Evolutionary conservation across 2,888 invertebrate genomes (phyloP), one percentile per base, ranked within the genome.

Genomic region (Macrosiphum euphorbiae): DNA sequence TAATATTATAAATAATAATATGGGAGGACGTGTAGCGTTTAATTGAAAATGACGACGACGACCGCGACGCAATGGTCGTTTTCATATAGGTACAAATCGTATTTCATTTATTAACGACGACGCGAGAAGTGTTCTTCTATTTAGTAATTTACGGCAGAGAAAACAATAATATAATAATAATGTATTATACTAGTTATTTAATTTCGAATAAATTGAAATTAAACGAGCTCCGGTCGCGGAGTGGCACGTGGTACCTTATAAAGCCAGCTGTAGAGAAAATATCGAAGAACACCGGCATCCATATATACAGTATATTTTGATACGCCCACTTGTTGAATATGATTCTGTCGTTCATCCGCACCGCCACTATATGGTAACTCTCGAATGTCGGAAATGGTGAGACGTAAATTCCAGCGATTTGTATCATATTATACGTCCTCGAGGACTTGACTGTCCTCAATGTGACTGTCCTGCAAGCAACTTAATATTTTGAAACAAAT

Each of bases 31-130:
- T 44, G 55, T 35, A 20, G 61, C 61, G 61, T 87, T 92, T 58
- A 92, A 92, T 92, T 87, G 92, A 87, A 92, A 87, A 92, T 16
- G 92, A 85, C 58, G 85, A 85, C 85, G 44, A 13, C 44, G 89
- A 11, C 44, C 61, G 44, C 13, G 35, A 78, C 26, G 41, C 7
- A 5, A n/a, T 28, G 44, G 87, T 86, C 52, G 91, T 91, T 85
- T 58, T 35, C 24, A 7, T 35, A 35, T 26, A 41, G 35, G 5
- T 20, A 67, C 67, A n/a, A 35, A 61, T 86, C 91, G 86, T 92
- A 92, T 61, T 86, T 92, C 86, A 92, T 92, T 92, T 92, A 61
- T 87, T 92, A 61, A 87, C 91, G 35, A 26, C 50, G 84, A 10
- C 41, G 44, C 24, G 44, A 85, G 10, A 78, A 78, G 78, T 78